These are phyloP conservation scores for Xiphorhynchus erythropygius DNA, from an alignment of 2,797 vertebrate genomes.

Conservation along the genomic window DNA sequence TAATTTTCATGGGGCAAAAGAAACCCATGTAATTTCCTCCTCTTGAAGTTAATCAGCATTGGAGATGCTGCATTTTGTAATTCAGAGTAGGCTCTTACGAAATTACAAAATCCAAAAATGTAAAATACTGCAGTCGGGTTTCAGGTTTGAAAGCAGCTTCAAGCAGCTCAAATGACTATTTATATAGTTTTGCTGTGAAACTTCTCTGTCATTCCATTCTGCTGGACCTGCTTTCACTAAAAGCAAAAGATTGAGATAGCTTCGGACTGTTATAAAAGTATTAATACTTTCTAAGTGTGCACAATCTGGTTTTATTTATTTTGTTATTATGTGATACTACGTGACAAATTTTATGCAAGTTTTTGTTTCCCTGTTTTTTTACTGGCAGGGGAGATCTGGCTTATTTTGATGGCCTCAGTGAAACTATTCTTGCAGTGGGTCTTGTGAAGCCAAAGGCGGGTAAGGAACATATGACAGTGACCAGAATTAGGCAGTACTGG, in stretches of 20 bases:
- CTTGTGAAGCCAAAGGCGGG: constrained; percentile 95
- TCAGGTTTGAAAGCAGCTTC: neutral
- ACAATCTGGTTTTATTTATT: neutral
- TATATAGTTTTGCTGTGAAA: neutral
- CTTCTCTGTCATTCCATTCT: neutral
- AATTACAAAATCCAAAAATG: neutral
- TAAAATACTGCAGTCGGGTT: neutral
- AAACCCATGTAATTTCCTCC: rapidly evolving
- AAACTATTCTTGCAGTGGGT: constrained; percentile 95
- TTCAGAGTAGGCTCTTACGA: neutral
- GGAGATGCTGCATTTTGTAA: neutral
- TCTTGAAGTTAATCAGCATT: neutral
- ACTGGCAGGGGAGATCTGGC: constrained; percentile 89
- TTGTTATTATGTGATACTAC: neutral
- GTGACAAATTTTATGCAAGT: neutral
- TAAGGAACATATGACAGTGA: constrained; percentile 58
- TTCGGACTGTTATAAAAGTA: neutral
- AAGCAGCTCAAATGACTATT: neutral
- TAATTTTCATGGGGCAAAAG: neutral
- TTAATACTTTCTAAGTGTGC: neutral
- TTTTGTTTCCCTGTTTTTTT: neutral
- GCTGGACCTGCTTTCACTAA: neutral
- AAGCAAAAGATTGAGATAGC: neutral
- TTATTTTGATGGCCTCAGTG: constrained; percentile 97
- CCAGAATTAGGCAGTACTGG: neutral